phyloP scores from a whole-genome alignment of 2,113 vertebrate species.

The Helogale parvula region DNA sequence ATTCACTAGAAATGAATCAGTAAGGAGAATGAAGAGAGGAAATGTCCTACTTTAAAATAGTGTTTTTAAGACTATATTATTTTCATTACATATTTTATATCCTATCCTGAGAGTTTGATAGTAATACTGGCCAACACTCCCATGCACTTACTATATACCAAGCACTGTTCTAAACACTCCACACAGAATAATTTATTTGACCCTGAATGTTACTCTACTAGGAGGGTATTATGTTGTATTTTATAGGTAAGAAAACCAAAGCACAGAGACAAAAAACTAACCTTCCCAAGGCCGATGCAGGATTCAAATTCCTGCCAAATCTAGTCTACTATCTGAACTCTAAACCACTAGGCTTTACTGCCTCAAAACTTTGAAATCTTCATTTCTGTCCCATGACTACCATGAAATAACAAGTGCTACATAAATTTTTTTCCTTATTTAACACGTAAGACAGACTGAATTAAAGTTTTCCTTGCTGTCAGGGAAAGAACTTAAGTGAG shows the following conservation, averaged over 20 bases:
- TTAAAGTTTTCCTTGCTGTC: not conserved
- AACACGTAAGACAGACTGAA: not conserved
- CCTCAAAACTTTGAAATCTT: not conserved
- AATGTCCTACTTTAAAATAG: not conserved
- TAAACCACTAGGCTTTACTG: not conserved
- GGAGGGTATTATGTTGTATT: not conserved
- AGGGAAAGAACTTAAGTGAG: not conserved
- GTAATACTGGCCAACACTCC: not conserved
- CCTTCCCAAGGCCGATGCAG: not conserved
- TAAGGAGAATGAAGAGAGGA: not conserved
- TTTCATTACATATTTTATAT: not conserved
- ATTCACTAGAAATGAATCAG: constrained; percentile 18
- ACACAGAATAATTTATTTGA: not conserved
- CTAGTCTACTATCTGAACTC: not conserved
- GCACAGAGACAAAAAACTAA: not conserved
- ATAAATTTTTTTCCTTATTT: not conserved
- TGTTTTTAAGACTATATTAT: not conserved
- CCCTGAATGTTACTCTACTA: not conserved
- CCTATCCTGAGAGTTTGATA: not conserved
- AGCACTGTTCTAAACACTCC: not conserved
- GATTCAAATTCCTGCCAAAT: not conserved
- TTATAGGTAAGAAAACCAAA: not conserved
- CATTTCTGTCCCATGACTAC: not conserved
- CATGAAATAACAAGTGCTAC: not conserved
- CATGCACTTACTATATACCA: not conserved